phyloP scores from a whole-genome alignment of 1,140 invertebrate genomes.

The Drosophila lini region DNA sequence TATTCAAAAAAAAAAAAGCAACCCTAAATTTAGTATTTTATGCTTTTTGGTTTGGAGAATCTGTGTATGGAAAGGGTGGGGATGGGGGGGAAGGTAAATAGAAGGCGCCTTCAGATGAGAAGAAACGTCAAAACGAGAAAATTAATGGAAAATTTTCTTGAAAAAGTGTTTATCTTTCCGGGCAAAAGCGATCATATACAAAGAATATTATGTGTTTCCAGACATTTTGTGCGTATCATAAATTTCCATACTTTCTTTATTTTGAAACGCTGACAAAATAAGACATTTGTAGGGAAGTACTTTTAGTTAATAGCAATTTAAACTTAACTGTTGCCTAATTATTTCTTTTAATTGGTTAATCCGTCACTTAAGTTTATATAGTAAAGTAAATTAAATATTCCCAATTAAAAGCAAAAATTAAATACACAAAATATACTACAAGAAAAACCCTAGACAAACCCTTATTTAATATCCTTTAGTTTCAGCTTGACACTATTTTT shows the following conservation, averaged over 20 bases:
- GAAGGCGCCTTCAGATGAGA: too few relatives aligned
- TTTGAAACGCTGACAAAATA: slow-evolving; percentile 1
- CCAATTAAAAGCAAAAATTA: too few relatives aligned
- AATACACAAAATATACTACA: background rate
- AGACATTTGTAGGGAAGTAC: background rate
- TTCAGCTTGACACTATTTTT: slow-evolving; percentile 20
- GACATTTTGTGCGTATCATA: slow-evolving; percentile 23
- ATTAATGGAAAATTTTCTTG: slow-evolving; percentile 42
- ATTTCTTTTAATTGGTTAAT: too few relatives aligned
- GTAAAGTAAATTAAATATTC: background rate
- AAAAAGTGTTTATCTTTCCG: slow-evolving; percentile 41
- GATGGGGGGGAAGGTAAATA: background rate
- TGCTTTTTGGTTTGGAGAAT: slow-evolving; percentile 4
- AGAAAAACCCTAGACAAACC: background rate
- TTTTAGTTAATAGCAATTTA: background rate
- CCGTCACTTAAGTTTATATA: background rate
- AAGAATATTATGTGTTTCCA: slow-evolving; percentile 37
- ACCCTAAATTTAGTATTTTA: slow-evolving; percentile 27
- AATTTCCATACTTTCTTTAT: slow-evolving; percentile 2
- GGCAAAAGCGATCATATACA: slow-evolving; percentile 23
- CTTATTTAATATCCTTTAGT: slow-evolving; percentile 5
- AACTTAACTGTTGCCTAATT: too few relatives aligned
- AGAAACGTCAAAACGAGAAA: slow-evolving; percentile 21
- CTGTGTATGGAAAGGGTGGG: background rate
- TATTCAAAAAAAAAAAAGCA: slow-evolving; percentile 18